Conservation (phyloP, 2,113 vertebrate genomes). For the Sceloporus undulatus region DNA sequence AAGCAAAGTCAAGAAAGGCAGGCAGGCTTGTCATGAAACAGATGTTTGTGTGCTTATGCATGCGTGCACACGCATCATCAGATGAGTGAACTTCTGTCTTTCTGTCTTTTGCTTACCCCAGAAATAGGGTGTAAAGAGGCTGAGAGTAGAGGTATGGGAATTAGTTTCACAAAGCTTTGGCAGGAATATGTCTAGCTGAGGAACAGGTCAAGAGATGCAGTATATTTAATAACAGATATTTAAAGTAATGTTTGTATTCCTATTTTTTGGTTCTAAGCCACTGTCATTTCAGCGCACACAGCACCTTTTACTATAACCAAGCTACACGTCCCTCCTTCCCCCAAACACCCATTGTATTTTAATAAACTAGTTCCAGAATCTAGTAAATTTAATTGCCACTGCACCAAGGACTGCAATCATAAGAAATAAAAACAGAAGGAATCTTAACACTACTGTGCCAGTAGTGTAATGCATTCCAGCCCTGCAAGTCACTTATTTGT, state of each 20-base stretch:
- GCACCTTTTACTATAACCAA: neutral
- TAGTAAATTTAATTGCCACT: conserved; percentile 19
- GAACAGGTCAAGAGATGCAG: neutral
- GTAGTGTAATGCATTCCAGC: conserved; percentile 26
- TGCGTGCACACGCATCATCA: too few relatives aligned
- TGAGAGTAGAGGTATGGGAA: neutral
- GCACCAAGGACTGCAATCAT: neutral
- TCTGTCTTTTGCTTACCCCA: neutral
- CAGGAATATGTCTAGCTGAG: neutral
- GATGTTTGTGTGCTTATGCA: neutral
- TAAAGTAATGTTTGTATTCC: neutral
- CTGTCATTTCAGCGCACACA: conserved; percentile 18
- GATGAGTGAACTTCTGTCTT: neutral
- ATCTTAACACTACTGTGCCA: neutral
- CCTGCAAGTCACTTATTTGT: conserved; percentile 56
- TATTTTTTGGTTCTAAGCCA: conserved; percentile 21
- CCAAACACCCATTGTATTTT: neutral
- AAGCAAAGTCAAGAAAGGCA: neutral
- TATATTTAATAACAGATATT: too few relatives aligned
- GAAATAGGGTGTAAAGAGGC: neutral
- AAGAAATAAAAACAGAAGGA: conserved; percentile 56
- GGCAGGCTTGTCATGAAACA: neutral
- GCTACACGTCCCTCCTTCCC: fast-evolving
- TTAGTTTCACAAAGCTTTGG: neutral
- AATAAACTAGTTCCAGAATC: conserved; percentile 9